These are phyloP conservation scores for Saturnia japonica DNA, from an alignment of 2,888 invertebrate genomes.

Conservation along the genomic window DNA sequence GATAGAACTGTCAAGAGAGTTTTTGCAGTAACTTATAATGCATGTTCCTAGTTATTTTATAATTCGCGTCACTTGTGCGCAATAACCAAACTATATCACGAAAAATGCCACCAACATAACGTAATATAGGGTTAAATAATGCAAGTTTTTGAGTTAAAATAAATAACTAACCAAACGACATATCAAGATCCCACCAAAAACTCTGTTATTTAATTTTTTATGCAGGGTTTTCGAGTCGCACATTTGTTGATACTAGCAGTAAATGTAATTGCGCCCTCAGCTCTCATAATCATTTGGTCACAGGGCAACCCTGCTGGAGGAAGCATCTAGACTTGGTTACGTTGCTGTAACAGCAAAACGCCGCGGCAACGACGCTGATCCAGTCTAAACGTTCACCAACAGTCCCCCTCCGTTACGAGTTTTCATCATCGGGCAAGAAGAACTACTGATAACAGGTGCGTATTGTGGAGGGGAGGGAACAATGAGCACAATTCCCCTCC, in stretches of 20 bases:
- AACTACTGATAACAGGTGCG: neutral
- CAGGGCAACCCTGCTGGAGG: constrained; percentile 50
- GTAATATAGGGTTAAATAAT: too few relatives aligned
- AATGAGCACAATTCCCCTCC: too few relatives aligned
- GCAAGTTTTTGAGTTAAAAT: too few relatives aligned
- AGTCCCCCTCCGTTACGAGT: constrained; percentile 58
- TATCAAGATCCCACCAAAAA: too few relatives aligned
- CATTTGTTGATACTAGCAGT: neutral
- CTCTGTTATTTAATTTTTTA: neutral
- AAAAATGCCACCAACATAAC: too few relatives aligned
- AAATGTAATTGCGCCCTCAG: constrained; percentile 53
- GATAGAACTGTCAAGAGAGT: too few relatives aligned
- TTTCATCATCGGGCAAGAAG: constrained; percentile 62
- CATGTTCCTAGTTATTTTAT: too few relatives aligned
- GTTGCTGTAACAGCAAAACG: constrained; percentile 43
- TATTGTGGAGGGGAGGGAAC: too few relatives aligned
- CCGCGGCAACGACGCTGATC: constrained; percentile 29
- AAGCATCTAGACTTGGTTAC: constrained; percentile 30
- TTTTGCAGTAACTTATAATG: too few relatives aligned
- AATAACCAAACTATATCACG: too few relatives aligned
- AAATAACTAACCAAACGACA: too few relatives aligned
- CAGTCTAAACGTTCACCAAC: constrained; percentile 29
- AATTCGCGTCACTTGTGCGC: too few relatives aligned
- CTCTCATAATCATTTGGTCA: constrained; percentile 71
- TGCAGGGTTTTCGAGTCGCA: neutral